Percentiles rank a stretch among this genome's conserved stretches.
Evolutionary conservation across 1,140 invertebrate genomes (phyloP).

Genomic region (Glomeris maerens): DNA sequence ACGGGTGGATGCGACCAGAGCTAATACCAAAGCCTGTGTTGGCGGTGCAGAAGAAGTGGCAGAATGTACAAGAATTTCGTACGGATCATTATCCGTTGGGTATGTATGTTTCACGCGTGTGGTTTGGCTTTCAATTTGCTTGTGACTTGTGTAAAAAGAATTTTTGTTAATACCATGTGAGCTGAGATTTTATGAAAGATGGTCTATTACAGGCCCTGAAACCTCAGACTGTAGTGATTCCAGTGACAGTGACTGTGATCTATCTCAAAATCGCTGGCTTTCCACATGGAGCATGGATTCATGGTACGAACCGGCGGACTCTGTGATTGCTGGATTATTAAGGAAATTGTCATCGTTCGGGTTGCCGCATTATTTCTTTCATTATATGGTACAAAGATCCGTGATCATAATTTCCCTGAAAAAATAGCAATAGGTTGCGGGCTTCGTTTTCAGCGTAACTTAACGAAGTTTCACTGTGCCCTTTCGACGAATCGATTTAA

Average conservation of each 20-base stretch:
- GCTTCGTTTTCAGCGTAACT: background rate
- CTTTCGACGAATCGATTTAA: conserved; percentile 18
- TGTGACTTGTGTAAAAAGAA: background rate
- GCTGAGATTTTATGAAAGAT: background rate
- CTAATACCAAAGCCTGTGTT: no score
- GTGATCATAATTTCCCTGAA: background rate
- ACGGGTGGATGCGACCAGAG: no score
- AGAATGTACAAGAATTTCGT: no score
- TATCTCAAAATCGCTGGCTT: conserved; percentile 29
- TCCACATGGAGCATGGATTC: conserved; percentile 23
- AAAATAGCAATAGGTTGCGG: background rate
- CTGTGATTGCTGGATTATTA: no score
- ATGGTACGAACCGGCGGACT: no score
- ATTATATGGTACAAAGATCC: background rate
- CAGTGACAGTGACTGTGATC: conserved; percentile 25
- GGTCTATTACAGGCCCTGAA: conserved; percentile 23
- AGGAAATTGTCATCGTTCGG: background rate
- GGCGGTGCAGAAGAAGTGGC: no score
- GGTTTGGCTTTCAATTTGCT: background rate
- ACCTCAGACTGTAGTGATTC: conserved; percentile 29
- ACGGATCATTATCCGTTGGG: background rate
- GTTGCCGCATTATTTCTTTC: background rate
- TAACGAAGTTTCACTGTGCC: no score
- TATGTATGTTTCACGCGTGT: background rate
- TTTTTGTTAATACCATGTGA: background rate